Evolutionary conservation across 1,140 invertebrate species (phyloP).

Genomic region (Nephila pilipes): DNA sequence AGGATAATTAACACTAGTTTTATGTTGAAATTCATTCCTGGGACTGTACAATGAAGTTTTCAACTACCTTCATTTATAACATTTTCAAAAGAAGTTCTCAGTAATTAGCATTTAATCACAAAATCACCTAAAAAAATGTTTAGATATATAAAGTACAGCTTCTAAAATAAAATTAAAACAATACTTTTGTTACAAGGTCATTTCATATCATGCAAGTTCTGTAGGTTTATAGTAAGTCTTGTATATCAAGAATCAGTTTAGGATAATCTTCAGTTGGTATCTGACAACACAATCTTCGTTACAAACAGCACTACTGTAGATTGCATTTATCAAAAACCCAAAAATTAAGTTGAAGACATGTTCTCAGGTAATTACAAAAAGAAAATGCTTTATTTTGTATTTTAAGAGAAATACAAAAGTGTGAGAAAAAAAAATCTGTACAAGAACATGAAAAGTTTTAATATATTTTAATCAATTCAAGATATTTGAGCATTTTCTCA

Average conservation of each 20-base stretch:
- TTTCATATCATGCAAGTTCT: not conserved
- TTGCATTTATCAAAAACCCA: too few relatives aligned
- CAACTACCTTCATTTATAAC: too few relatives aligned
- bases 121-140: not conserved
- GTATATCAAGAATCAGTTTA: not conserved
- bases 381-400: not conserved
- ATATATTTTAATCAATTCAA: too few relatives aligned
- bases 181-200: not conserved
- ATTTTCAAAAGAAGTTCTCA: too few relatives aligned
- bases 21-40: too few relatives aligned
- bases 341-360: not conserved
- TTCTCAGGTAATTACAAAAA: not conserved
- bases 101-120: not conserved
- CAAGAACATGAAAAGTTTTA: too few relatives aligned
- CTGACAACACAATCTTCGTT: not conserved
- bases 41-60: too few relatives aligned
- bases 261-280: not conserved
- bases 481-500: too few relatives aligned
- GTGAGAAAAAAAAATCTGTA: too few relatives aligned
- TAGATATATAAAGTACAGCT: not conserved
- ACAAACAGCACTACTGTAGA: too few relatives aligned
- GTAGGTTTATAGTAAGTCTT: not conserved
- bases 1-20: too few relatives aligned
- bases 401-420: not conserved
- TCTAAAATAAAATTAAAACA: not conserved